phyloP scores from a whole-genome alignment of 2,888 invertebrate genomes.

The Pheosia gnoma region DNA sequence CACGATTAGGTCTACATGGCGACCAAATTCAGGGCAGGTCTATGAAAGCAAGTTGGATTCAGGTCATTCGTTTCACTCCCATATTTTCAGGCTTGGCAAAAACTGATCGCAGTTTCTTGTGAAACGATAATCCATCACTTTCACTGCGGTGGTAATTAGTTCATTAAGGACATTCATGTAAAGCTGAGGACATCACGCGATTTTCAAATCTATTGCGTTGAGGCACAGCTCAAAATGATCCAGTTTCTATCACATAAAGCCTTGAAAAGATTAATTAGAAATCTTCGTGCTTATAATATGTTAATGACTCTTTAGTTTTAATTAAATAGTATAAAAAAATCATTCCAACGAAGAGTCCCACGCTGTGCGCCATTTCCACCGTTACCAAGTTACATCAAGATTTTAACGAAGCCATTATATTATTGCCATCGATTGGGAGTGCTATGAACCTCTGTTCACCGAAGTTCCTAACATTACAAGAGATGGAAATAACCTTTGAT shows the following conservation, averaged over 20 bases:
- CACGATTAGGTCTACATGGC: neutral
- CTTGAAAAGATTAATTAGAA: neutral
- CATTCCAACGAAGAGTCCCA: constrained; percentile 20
- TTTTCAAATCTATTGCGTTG: constrained; percentile 1
- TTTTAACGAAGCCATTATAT: constrained; percentile 29
- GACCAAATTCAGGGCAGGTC: neutral
- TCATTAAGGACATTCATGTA: neutral
- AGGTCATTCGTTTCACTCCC: neutral
- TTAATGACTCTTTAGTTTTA: neutral
- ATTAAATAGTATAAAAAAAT: neutral
- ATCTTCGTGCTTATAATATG: neutral
- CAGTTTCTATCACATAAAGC: neutral
- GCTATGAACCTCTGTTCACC: no score
- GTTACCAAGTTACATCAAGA: constrained; percentile 16
- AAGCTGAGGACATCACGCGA: constrained; percentile 8
- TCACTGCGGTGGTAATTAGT: constrained; percentile 1
- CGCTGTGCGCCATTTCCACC: constrained; percentile 37
- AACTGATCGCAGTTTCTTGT: constrained; percentile 25
- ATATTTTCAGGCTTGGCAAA: constrained; percentile 2
- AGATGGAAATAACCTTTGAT: no score
- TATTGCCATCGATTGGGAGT: constrained; percentile 9
- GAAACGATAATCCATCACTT: constrained; percentile 11
- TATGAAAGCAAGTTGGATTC: constrained; percentile 1
- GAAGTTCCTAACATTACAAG: no score
- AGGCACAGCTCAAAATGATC: constrained; percentile 8